Percentiles rank a stretch among this genome's conserved stretches.
These are phyloP conservation scores for Vombatus ursinus DNA, from an alignment of 2,113 vertebrate genomes.

Conservation along the genomic window DNA sequence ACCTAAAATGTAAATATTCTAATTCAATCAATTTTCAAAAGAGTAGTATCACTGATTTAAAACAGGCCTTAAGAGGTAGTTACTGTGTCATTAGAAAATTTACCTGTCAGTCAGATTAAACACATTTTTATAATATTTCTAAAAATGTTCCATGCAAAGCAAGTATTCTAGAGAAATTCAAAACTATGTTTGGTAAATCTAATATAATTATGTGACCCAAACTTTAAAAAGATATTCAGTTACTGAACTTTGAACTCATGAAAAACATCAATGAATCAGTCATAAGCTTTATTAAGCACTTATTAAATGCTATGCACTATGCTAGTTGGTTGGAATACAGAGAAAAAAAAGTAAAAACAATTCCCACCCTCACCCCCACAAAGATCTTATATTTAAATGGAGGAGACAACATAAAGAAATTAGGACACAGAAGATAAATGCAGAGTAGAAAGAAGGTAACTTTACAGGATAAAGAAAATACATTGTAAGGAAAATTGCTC, in stretches of 20 bases:
- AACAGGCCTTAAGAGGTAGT: constrained; percentile 36
- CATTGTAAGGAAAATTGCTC: neutral
- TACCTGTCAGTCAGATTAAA: constrained; percentile 27
- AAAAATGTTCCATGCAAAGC: constrained; percentile 17
- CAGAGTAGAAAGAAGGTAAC: neutral
- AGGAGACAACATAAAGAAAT: neutral
- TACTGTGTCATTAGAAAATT: neutral
- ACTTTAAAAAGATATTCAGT: constrained; percentile 17
- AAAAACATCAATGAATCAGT: neutral
- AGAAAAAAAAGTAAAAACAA: neutral
- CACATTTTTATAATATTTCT: constrained; percentile 21
- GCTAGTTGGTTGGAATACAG: neutral
- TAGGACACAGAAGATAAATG: constrained; percentile 6
- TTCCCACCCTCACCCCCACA: no score
- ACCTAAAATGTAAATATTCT: constrained; percentile 53
- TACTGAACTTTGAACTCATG: constrained; percentile 13
- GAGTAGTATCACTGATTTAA: neutral
- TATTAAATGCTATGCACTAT: neutral
- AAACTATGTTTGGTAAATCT: neutral
- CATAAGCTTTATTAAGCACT: neutral
- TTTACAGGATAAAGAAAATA: neutral
- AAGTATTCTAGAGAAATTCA: constrained; percentile 22
- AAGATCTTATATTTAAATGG: neutral
- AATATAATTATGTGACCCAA: constrained; percentile 19
- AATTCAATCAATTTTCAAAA: constrained; percentile 56